Evolutionary conservation across 2,888 invertebrate genomes (phyloP).

Genomic region (Rhagophthalmus giganteus): DNA sequence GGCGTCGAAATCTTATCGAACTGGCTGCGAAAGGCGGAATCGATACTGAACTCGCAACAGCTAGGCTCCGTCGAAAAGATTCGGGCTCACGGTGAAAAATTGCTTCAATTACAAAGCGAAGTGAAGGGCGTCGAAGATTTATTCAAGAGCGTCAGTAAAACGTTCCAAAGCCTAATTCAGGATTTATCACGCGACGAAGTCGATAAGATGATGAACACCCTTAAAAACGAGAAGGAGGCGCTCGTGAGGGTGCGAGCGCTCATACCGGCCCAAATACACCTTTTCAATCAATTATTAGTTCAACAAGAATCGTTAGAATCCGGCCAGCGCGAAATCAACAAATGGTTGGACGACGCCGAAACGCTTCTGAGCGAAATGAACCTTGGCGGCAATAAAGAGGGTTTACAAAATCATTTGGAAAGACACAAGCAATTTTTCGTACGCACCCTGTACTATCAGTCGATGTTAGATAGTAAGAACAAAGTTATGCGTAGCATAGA

Average conservation of each 20-base stretch:
- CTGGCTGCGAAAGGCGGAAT: constrained; percentile 81
- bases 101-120: constrained; percentile 77
- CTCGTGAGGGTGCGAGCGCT: constrained; percentile 81
- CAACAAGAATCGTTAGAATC: constrained; percentile 89
- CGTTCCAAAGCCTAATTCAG: constrained; percentile 87
- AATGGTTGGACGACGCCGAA: constrained; percentile 87
- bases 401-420: constrained; percentile 75
- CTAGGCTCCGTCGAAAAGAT: constrained; percentile 78
- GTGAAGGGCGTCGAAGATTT: constrained; percentile 86
- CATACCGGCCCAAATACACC: constrained; percentile 79
- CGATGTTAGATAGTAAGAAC: constrained; percentile 93
- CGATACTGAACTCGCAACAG: constrained; percentile 68
- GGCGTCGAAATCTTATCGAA: constrained; percentile 74
- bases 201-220: constrained; percentile 82
- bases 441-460: constrained; percentile 85
- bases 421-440: constrained; percentile 86
- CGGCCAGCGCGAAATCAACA: constrained; percentile 81
- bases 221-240: constrained; percentile 88
- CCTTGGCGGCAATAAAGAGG: constrained; percentile 69
- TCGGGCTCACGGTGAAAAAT: constrained; percentile 75
- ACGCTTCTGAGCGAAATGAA: constrained; percentile 64
- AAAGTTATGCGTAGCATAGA: constrained; percentile 88
- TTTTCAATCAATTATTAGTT: constrained; percentile 79
- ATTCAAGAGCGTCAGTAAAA: constrained; percentile 88
- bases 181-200: constrained; percentile 89